phyloP scores from a whole-genome alignment of 2,113 vertebrate genomes.

The Siphamia tubifer region DNA sequence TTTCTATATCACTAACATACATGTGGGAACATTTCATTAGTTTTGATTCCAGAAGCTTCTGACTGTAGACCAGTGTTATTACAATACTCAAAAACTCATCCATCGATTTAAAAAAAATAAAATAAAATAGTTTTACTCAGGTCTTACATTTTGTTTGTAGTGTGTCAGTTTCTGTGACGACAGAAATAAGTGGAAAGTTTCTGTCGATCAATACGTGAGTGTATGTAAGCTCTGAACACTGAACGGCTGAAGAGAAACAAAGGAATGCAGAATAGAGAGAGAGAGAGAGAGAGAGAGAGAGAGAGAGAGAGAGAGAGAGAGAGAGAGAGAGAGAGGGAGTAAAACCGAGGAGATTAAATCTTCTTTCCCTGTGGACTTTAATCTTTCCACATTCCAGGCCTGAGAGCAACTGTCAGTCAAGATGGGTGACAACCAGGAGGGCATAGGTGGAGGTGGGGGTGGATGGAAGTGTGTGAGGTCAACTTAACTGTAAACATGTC shows the following conservation, averaged over 20 bases:
- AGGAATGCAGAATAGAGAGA: conserved; percentile 18
- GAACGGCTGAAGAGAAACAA: conserved; percentile 23
- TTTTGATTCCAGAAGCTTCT: too few relatives aligned
- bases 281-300: neutral
- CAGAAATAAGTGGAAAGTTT: neutral
- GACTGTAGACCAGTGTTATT: too few relatives aligned
- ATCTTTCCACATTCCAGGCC: conserved; percentile 60
- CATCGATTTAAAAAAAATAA: too few relatives aligned
- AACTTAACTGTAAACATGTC: neutral
- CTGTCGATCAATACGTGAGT: neutral
- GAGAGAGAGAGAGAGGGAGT: conserved; percentile 12
- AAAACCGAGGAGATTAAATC: conserved; percentile 63
- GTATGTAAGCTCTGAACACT: neutral
- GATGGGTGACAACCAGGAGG: conserved; percentile 27
- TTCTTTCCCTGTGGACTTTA: conserved; percentile 71
- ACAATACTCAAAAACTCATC: too few relatives aligned
- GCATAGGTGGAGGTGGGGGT: conserved; percentile 26
- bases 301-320: conserved; percentile 4
- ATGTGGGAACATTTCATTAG: too few relatives aligned
- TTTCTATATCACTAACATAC: too few relatives aligned
- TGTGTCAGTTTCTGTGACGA: neutral
- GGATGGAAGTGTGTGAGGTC: conserved; percentile 9
- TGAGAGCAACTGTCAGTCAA: conserved; percentile 57
- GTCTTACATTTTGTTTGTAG: too few relatives aligned
- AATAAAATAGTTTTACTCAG: too few relatives aligned